Base-by-base conservation (phyloP, 2,888 invertebrate species). In the Lycophotia porphyrea region DNA sequence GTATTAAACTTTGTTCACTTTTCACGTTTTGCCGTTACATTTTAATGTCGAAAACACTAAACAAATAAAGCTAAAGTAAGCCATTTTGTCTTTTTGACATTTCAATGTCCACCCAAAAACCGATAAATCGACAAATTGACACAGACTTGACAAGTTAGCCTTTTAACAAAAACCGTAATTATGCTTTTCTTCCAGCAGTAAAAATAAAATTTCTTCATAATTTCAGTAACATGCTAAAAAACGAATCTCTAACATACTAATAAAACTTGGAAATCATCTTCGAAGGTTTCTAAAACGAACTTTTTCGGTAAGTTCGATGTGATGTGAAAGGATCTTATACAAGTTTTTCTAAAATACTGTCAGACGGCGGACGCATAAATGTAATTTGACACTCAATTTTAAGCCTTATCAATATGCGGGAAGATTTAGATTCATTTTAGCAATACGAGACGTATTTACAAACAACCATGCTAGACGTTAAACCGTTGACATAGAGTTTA, bases 1-100 rank as follows among this genome's bases (percentile, higher is more conserved):
- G 49, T 81, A 75, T 75, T 70, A 73, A 71, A 70, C 74, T 81
- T 74, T 76, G 66, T 69, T 71, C 77, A 79, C 73, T 81, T 76
- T 81, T 86, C 84, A 85, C 83, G 74, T 86, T 87, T 87, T 79
- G n/a, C 76, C 78, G 80, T 86, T 86, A 85, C 83, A 87, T 87
- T 84, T 85, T 88, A 84, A 82, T 78, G 74, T 81, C 80, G 76
- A 89, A 90, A 89, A 87, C 86, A 87, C 83, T 90, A 91, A 90
- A 93, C 91, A 93, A 94, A 94, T 93, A 93, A 88, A 88, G 84
- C 82, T 77, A 84, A 87, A 70, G 91, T 91, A 90, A 92, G 93
- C 94, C 94, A 94, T 94, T 94, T 94, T 94, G 93, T 92, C 92
- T 91, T 87, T 92, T 88, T 88, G 87, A 87, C 89, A 78, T 82